These are phyloP conservation scores for Solenodon paradoxus DNA, from an alignment of 2,113 vertebrate species.

Conservation along the genomic window DNA sequence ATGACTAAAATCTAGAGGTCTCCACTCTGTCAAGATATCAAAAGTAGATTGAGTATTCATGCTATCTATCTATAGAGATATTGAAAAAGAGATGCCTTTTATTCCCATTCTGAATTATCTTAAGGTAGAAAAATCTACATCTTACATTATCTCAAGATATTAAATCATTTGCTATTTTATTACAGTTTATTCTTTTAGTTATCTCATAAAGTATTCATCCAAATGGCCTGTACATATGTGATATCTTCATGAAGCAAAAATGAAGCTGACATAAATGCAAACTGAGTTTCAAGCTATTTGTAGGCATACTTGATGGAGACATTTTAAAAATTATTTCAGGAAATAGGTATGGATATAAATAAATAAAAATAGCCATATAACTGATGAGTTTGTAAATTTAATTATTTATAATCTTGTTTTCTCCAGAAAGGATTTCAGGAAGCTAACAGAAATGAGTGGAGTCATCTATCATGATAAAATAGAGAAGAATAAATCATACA, in stretches of 20 bases:
- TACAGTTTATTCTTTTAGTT: constrained; percentile 21
- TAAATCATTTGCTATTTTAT: constrained; percentile 38
- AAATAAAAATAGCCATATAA: constrained; percentile 28
- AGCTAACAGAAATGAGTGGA: neutral
- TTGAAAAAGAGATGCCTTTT: neutral
- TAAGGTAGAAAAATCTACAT: neutral
- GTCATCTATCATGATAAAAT: constrained; percentile 29
- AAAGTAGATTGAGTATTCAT: neutral
- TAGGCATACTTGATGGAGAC: neutral
- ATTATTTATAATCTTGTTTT: constrained; percentile 51
- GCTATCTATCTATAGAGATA: neutral
- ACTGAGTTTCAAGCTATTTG: constrained; percentile 20
- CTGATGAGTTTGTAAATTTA: constrained; percentile 47
- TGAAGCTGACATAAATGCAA: constrained; percentile 5
- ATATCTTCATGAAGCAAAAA: constrained; percentile 10
- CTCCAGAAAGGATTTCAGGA: constrained; percentile 24
- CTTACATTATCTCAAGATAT: neutral
- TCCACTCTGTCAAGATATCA: neutral
- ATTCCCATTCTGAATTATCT: neutral
- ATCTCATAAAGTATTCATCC: neutral
- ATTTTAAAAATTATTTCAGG: constrained; percentile 1
- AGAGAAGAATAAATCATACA: constrained; percentile 51
- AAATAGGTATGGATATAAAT: constrained; percentile 27
- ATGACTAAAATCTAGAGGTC: neutral
- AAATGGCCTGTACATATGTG: neutral